Evolutionary conservation across 2,888 invertebrate species (phyloP).

Genomic region (Stomorhina lunata): DNA sequence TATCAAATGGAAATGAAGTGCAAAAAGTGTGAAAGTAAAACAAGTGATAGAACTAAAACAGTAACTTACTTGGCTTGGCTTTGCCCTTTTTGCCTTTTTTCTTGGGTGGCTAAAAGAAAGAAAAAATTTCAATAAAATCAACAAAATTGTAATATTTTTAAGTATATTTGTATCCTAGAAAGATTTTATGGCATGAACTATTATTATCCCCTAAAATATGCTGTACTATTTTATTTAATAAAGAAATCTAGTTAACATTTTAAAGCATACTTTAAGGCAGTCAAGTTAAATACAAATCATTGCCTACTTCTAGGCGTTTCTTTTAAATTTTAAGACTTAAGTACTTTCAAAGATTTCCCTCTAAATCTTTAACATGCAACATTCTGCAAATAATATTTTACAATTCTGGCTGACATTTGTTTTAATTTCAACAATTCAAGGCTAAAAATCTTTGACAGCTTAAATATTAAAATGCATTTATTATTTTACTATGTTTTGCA

Average conservation of each 20-base stretch:
- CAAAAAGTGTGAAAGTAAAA: neutral
- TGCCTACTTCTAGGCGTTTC: neutral
- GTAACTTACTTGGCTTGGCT: slow-evolving; percentile 76
- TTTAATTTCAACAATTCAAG: slow-evolving; percentile 44
- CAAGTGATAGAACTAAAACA: neutral
- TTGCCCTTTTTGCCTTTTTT: slow-evolving; percentile 79
- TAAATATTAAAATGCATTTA: slow-evolving; percentile 53
- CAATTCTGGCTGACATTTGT: slow-evolving; percentile 1
- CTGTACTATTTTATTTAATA: too few species aligned
- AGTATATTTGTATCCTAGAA: too few species aligned
- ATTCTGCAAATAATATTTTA: slow-evolving; percentile 24
- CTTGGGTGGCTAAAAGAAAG: slow-evolving; percentile 77
- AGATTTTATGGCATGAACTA: neutral
- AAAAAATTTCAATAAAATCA: neutral
- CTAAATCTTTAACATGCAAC: neutral
- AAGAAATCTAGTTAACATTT: neutral
- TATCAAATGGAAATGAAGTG: too few species aligned
- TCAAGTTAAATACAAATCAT: neutral
- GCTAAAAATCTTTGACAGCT: slow-evolving; percentile 45
- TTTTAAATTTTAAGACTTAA: neutral
- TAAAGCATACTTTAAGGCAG: neutral
- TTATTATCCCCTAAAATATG: too few species aligned
- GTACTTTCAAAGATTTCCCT: neutral
- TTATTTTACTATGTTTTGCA: slow-evolving; percentile 18
- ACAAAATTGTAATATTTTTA: neutral